Base-by-base conservation (phyloP, 1,140 invertebrate genomes). In the Schmidtea mediterranea region DNA sequence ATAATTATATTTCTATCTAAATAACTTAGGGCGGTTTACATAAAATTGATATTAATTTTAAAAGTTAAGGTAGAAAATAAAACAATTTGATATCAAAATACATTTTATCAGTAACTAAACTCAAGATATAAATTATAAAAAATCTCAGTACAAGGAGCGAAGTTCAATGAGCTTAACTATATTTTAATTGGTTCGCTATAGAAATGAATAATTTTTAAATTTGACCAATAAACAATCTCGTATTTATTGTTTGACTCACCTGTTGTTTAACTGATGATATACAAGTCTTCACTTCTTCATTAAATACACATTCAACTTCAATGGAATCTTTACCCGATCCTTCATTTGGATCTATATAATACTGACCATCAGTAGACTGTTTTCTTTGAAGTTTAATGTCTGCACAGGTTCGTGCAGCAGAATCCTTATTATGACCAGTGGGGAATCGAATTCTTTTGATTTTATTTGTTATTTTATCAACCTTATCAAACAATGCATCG, bases 281-380 rank as follows among this genome's bases (percentile, higher is more conserved):
- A 21, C 43, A 45, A 2, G 43, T 45, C n/a, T 45, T 21, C 19
- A 45, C 23, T 13, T 21, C 21, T 8, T 45, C 43, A 21, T 21
- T 19, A 21, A 45, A 45, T 22, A 19, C 22, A 21, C 43, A 45
- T 24, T 45, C 21, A 13, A 21, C 43, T 45, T 45, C 15, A 24
- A 45, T 45, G 19, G 43, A 15, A 45, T 45, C 43, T 13, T 22
- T 13, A 5, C 21, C 22, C 8, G 12, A 19, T 19, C 43, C 43
- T n/a, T 45, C 43, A 21, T 45, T 45, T 19, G 43, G 43, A 45
- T 45, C 43, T 22, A 45, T 45, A 15, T 21, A 45, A 45, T 45
- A 45, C 18, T 12, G 15, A 5, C 12, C 19, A 45, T 45, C 21
- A 13, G 15, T 45, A 6, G 43, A 8, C 5, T 8, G 9, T 21